Percentiles rank a stretch among this genome's conserved stretches.
These are phyloP conservation scores for Cuniculus paca DNA, from an alignment of 2,797 vertebrate species.

Conservation along the genomic window DNA sequence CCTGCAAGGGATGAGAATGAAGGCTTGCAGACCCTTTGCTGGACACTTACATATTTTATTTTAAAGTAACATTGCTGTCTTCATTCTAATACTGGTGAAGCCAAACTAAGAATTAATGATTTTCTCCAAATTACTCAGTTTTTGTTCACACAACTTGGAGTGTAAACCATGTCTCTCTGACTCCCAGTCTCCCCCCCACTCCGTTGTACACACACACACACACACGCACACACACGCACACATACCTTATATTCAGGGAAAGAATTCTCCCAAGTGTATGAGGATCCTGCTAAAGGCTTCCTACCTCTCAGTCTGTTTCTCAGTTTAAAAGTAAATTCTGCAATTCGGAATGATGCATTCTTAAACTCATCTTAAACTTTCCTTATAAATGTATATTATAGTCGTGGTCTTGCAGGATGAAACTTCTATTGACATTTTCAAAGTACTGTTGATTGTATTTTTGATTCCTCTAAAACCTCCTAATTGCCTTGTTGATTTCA, in stretches of 20 bases:
- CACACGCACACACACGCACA: background rate
- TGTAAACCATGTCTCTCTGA: background rate
- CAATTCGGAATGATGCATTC: conserved; percentile 57
- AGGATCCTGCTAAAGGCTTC: background rate
- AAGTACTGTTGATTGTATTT: conserved; percentile 70
- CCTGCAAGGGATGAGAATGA: conserved; percentile 27
- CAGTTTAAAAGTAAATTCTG: conserved; percentile 61
- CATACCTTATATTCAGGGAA: background rate
- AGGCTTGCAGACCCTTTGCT: background rate
- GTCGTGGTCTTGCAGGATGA: conserved; percentile 33
- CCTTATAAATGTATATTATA: conserved; percentile 29
- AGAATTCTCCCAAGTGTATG: background rate
- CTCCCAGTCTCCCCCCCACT: background rate
- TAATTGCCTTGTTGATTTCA: conserved; percentile 87
- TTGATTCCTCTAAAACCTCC: conserved; percentile 81
- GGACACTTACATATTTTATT: conserved; percentile 19
- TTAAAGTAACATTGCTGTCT: background rate
- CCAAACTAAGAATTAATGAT: background rate
- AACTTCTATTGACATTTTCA: conserved; percentile 74
- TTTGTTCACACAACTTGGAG: background rate
- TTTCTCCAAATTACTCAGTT: background rate
- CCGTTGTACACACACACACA: background rate
- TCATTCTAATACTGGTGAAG: conserved; percentile 17
- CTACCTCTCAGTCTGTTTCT: background rate
- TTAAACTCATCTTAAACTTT: conserved; percentile 56